phyloP scores from a whole-genome alignment of 2,888 invertebrate genomes.

The Macrosiphum euphorbiae region DNA sequence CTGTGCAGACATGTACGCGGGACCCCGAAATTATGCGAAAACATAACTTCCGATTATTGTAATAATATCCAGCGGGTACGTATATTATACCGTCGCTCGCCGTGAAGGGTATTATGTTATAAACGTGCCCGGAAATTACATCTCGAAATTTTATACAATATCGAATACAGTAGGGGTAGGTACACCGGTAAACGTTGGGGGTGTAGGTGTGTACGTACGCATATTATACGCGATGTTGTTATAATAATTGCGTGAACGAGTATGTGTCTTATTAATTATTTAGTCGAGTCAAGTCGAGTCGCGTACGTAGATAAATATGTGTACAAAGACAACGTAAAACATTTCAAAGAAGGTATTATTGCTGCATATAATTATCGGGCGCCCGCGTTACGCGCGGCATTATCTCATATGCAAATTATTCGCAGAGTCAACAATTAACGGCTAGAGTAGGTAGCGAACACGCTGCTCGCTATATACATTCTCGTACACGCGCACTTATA shows the following conservation, averaged over 20 bases:
- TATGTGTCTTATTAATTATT: constrained; percentile 5
- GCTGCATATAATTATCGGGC: neutral
- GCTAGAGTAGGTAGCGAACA: neutral
- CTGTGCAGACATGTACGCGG: neutral
- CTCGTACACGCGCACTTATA: neutral
- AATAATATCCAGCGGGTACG: neutral
- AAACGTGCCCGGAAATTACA: constrained; percentile 2
- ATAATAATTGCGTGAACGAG: neutral
- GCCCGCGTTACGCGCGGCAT: neutral
- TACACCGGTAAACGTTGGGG: neutral
- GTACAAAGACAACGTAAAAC: neutral
- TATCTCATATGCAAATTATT: constrained; percentile 34
- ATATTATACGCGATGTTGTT: neutral
- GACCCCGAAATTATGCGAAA: neutral
- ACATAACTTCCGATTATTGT: constrained; percentile 13
- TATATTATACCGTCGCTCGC: neutral
- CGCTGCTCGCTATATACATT: neutral
- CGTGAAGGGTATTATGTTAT: neutral
- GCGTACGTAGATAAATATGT: neutral
- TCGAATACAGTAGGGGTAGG: neutral
- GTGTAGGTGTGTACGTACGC: neutral
- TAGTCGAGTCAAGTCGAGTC: neutral
- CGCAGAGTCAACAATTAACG: constrained; percentile 15
- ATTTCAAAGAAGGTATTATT: constrained; percentile 25
- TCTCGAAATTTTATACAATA: neutral